Base-by-base conservation (phyloP, 2,888 invertebrate species). In the Tigriopus californicus region DNA sequence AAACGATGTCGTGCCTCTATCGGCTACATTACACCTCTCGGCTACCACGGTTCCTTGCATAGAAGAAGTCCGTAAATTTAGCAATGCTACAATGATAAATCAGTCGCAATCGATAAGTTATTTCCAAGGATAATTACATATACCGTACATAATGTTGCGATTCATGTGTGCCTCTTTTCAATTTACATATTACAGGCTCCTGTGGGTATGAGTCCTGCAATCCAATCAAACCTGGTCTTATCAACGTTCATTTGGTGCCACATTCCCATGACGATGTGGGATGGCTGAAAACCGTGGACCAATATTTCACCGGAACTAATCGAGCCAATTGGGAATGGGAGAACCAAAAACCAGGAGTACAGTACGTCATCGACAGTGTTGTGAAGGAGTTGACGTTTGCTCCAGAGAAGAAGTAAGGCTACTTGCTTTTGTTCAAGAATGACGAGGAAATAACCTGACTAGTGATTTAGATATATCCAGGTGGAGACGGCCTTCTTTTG, bases 291-390 rank as follows among this genome's bases (percentile, higher is more conserved):
- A 77, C 77, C 4, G 74, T 75, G 1, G 76, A 77, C 64, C 73
- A 75, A 66, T 77, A 77, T 65, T 77, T 70, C 64, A 74, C 75
- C 76, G 63, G 63, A 63, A 33, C 71, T 63, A 69, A 67, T 49
- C 15, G 49, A 20, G 12, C 15, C 15, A 18, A 12, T 15, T 49
- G 49, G 49, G 49, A 49, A 13, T 22, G 22, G 12, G 49, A 49
- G 20, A 49, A 49, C 22, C 63, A 63, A 33, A 49, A 55, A 62
- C 64, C 65, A 8, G 90, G 86, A 0, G 92, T 95, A 0, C 87
- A 90, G 68, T 89, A 88, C 66, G 91, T 94, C 54, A 71, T 94
- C 58, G 89, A 91, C 68, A 85, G 87, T 0, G 90, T 91, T 0
- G 72, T 91, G 2, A 75, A 78, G 25, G 82, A 83, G 41, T 71